phyloP scores from a whole-genome alignment of 2,888 invertebrate genomes.

The Erynnis tages region DNA sequence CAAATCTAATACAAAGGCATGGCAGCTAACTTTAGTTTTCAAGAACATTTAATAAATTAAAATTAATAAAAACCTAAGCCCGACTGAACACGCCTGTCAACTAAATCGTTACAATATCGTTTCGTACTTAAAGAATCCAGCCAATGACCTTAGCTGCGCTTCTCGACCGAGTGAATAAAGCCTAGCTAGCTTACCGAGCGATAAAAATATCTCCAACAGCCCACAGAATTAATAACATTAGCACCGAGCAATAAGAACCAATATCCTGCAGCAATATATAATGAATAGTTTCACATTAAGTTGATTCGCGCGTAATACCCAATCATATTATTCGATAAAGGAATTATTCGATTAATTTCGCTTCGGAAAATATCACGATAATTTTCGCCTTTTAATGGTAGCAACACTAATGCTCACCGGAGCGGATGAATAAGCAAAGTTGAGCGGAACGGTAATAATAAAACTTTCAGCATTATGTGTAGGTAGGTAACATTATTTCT shows the following conservation, averaged over 20 bases:
- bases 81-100: slow-evolving; percentile 47
- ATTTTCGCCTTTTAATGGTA: slow-evolving; percentile 28
- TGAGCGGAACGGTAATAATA: background rate
- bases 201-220: slow-evolving; percentile 38
- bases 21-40: too few species aligned
- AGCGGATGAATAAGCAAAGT: slow-evolving; percentile 4
- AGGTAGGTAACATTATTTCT: too few species aligned
- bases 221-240: slow-evolving; percentile 35
- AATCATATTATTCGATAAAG: slow-evolving; percentile 41
- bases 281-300: slow-evolving; percentile 46
- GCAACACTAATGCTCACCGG: slow-evolving; percentile 10
- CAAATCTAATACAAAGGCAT: too few species aligned
- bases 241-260: slow-evolving; percentile 19
- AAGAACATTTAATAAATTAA: too few species aligned
- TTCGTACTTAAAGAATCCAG: slow-evolving; percentile 41
- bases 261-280: slow-evolving; percentile 30
- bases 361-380: slow-evolving; percentile 31
- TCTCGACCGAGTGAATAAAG: slow-evolving; percentile 37
- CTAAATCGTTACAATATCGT: slow-evolving; percentile 43
- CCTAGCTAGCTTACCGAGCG: slow-evolving; percentile 37
- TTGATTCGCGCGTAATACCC: slow-evolving; percentile 47
- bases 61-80: slow-evolving; percentile 37
- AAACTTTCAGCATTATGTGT: background rate
- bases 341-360: slow-evolving; percentile 40
- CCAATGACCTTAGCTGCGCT: slow-evolving; percentile 42